Evolutionary conservation across 2,888 invertebrate species (phyloP), one percentile per base, ranked within the genome.

Genomic region (Stenichneumon culpator): DNA sequence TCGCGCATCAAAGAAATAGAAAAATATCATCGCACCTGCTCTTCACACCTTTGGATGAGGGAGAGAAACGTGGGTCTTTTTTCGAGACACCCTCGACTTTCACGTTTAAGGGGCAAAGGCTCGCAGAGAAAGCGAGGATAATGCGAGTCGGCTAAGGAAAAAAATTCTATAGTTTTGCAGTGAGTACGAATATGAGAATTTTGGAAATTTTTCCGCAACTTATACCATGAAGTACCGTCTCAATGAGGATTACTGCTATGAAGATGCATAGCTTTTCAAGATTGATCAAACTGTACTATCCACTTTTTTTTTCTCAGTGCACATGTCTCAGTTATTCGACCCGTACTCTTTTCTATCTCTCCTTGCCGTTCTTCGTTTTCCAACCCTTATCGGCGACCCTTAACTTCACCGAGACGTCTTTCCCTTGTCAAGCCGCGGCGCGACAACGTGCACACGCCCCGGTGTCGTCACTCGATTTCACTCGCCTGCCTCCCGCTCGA

Each of bases 11-110:
- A 75, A 65, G 75, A 50, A 65, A 75, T 65, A 65, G 60, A 60
- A 65, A 75, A 65, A 65, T 77, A 69, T 77, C 70, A 36, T 63
- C 54, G n/a, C 54, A 74, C 79, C 44, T 74, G 50, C 73, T 63
- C 19, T 44, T 65, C 52, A 36, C 75, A 52, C 75, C 65, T 75
- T 19, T 32, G 75, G n/a, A 75, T 44, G 32, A 11, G 32, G 28
- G 19, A 39, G 19, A 9, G 54, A 54, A 19, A n/a, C n/a, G 47
- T n/a, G n/a, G 5, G 44, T 39, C 47, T 63, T 60, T 65, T 75
- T 32, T 16, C 14, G 14, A 6, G 19, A 32, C 32, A 32, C 52
- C 65, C 19, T 65, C 63, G 75, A 36, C 52, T 11, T 47, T 74
- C 47, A 5, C 63, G 63, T 32, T 32, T 7, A 6, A 63, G 16